These are phyloP conservation scores for Apocrypta bakeri DNA, from an alignment of 1,140 invertebrate genomes.

Conservation along the genomic window DNA sequence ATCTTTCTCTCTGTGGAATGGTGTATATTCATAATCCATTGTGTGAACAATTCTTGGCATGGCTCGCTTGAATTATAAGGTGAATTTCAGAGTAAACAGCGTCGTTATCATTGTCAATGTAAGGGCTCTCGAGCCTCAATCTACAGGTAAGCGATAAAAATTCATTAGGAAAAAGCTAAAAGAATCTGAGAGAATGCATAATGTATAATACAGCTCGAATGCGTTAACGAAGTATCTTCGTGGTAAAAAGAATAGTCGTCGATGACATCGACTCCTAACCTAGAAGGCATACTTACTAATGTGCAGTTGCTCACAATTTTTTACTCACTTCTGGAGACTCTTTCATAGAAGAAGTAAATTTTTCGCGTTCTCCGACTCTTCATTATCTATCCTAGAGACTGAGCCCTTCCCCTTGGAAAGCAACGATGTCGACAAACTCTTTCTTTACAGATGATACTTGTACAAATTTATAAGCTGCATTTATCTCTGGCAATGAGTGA, in stretches of 20 bases:
- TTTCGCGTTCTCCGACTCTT: background rate
- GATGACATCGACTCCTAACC: background rate
- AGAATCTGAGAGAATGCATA: too few species aligned
- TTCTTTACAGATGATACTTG: too few species aligned
- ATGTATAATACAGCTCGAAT: too few species aligned
- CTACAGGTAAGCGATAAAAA: background rate
- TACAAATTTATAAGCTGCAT: too few species aligned
- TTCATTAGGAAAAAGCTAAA: too few species aligned
- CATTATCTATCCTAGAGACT: background rate
- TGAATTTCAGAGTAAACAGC: constrained; percentile 4
- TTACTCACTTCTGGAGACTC: background rate
- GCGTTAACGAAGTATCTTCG: background rate
- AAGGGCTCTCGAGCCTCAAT: background rate
- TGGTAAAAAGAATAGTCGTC: background rate
- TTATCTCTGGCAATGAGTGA: too few species aligned
- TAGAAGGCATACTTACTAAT: background rate
- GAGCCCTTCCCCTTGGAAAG: background rate
- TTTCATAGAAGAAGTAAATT: background rate
- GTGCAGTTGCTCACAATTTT: background rate
- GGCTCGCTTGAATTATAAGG: constrained; percentile 1
- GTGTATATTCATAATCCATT: constrained; percentile 81
- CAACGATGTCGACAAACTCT: background rate
- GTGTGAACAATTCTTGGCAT: constrained; percentile 35
- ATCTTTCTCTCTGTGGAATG: constrained; percentile 79
- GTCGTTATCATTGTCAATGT: constrained; percentile 1